A percentile compares a stretch with the other conserved stretches of the same genome.
phyloP scores from a whole-genome alignment of 2,113 vertebrate genomes.

The Tauraco erythrolophus region DNA sequence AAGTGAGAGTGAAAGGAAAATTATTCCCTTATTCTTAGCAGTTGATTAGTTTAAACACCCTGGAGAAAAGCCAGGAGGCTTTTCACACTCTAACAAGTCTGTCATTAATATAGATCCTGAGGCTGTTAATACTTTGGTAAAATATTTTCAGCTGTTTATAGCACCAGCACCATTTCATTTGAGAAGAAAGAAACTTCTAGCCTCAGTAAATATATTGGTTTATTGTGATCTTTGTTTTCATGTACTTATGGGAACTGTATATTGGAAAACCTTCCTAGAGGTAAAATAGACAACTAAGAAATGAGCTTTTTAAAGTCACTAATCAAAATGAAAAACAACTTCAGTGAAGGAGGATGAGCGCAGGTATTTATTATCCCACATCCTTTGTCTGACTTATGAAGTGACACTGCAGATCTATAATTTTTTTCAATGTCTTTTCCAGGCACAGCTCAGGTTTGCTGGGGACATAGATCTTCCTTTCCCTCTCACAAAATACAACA shows the following conservation, averaged over 20 bases:
- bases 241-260: slow-evolving; percentile 7
- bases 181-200: slow-evolving; percentile 13
- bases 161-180: not conserved
- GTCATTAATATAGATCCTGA: slow-evolving; percentile 30
- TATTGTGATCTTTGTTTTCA: slow-evolving; percentile 20
- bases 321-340: slow-evolving; percentile 59
- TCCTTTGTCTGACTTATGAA: slow-evolving; percentile 4
- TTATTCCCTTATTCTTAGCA: not conserved
- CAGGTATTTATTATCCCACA: slow-evolving; percentile 28
- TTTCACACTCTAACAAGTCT: slow-evolving; percentile 30
- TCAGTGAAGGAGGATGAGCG: not conserved
- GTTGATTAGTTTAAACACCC: slow-evolving; percentile 10
- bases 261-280: slow-evolving; percentile 33
- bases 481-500: not conserved
- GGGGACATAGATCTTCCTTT: not conserved
- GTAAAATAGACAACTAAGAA: slow-evolving; percentile 44
- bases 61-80: slow-evolving; percentile 18
- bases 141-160: slow-evolving; percentile 32
- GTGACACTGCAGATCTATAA: not conserved
- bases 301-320: slow-evolving; percentile 36
- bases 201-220: not conserved
- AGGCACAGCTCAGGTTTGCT: not conserved
- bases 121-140: not conserved
- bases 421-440: slow-evolving; percentile 24
- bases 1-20: not conserved